phyloP scores from a whole-genome alignment of 2,797 vertebrate genomes.

The Galagoides demidoff region DNA sequence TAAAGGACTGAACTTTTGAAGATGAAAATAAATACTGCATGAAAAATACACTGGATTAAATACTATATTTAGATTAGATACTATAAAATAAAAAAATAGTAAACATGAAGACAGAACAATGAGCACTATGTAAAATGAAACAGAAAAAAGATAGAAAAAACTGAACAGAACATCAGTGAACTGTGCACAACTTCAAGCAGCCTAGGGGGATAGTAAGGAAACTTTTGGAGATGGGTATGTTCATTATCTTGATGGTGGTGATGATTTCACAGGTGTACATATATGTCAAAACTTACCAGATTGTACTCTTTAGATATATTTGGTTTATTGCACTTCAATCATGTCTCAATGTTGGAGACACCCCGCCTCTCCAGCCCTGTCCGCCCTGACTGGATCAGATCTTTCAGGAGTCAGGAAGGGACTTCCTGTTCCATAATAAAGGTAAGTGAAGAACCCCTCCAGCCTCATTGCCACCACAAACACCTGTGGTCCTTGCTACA shows the following conservation, averaged over 20 bases:
- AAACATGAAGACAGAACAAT: neutral
- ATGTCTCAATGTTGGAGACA: neutral
- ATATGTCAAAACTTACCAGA: neutral
- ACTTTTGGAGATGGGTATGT: neutral
- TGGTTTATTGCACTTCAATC: neutral
- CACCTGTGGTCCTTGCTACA: neutral
- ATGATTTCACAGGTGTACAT: neutral
- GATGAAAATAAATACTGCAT: conserved; percentile 45
- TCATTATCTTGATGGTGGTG: neutral
- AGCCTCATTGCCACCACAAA: neutral
- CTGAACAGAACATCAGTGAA: neutral
- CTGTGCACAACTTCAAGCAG: neutral
- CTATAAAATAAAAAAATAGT: neutral
- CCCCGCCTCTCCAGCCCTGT: neutral
- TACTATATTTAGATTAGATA: conserved; percentile 12
- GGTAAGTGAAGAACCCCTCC: neutral
- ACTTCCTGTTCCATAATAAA: neutral
- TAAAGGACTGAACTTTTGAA: neutral
- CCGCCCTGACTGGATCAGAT: neutral
- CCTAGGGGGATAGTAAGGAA: neutral
- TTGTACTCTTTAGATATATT: neutral
- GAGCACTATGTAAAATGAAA: neutral
- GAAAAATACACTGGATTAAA: conserved; percentile 2
- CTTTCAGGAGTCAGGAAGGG: neutral
- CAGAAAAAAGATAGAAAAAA: neutral